Conservation (phyloP, 2,888 invertebrate species). For the Drosophila mayaguana region DNA sequence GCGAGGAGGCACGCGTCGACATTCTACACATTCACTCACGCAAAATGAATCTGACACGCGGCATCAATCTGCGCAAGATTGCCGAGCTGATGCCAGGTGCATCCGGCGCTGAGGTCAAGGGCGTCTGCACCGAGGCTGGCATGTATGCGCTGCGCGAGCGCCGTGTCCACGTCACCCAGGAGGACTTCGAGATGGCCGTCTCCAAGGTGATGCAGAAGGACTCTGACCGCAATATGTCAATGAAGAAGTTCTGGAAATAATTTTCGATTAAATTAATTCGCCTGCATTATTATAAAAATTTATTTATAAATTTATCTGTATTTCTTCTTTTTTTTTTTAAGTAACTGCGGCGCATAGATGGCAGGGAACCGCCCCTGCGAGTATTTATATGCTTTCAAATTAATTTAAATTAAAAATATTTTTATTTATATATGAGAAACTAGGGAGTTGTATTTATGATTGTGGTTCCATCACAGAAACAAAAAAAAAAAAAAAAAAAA, state of each 20-base stretch:
- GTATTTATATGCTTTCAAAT: neutral
- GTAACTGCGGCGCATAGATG: too few species aligned
- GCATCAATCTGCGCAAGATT: constrained; percentile 98
- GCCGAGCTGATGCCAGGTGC: constrained; percentile 99
- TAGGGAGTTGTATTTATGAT: neutral
- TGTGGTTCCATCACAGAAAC: neutral
- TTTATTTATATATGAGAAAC: neutral
- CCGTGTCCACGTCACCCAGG: constrained; percentile 99
- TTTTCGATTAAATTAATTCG: neutral
- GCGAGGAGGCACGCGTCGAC: constrained; percentile 98
- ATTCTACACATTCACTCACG: constrained; percentile 99
- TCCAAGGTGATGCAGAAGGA: constrained; percentile 99
- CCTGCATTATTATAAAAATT: neutral
- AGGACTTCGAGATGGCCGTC: constrained; percentile 99
- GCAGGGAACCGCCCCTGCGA: neutral
- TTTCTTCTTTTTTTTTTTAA: too few species aligned
- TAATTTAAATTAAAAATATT: too few species aligned
- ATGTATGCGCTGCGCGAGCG: constrained; percentile 99
- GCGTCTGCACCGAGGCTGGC: constrained; percentile 99
- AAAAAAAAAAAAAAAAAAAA: too few species aligned
- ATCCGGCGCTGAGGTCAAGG: constrained; percentile 97
- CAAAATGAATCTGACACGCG: constrained; percentile 99
- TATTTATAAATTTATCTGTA: neutral
- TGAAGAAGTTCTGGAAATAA: constrained; percentile 99
- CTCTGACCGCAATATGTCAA: constrained; percentile 99